Conservation (phyloP, 2,113 vertebrate genomes). For the Sinosuthora webbiana region DNA sequence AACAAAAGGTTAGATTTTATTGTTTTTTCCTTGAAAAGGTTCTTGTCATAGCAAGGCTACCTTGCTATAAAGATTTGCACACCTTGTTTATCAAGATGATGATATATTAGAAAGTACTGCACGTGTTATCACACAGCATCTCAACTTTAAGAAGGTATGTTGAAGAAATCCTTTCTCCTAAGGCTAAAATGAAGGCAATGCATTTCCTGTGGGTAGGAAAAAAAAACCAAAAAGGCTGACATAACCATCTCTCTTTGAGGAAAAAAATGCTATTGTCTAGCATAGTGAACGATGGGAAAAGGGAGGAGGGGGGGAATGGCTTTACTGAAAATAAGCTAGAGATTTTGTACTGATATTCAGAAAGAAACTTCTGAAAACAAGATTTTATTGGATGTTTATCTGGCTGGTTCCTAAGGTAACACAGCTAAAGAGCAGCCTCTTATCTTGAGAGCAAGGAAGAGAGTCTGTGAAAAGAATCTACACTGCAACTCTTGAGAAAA, state of each 20-base stretch:
- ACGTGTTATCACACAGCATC: background rate
- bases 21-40: background rate
- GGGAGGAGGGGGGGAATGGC: background rate
- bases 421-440: constrained; percentile 56
- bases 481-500: constrained; percentile 30
- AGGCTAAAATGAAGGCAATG: background rate
- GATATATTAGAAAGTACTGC: background rate
- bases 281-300: background rate
- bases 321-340: constrained; percentile 26
- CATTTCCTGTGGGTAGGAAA: background rate
- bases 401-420: constrained; percentile 55
- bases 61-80: background rate
- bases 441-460: constrained; percentile 49
- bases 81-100: constrained; percentile 12
- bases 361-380: constrained; percentile 58
- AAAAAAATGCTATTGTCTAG: constrained; percentile 16
- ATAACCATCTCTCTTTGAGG: background rate
- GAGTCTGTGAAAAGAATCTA: constrained; percentile 22
- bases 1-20: background rate
- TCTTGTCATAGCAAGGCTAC: background rate
- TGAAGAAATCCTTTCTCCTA: background rate
- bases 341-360: constrained; percentile 23
- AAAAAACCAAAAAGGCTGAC: background rate
- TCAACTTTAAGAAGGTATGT: background rate
- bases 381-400: constrained; percentile 41